Conservation (phyloP, 1,140 invertebrate species). For the Drosophila parvula region DNA sequence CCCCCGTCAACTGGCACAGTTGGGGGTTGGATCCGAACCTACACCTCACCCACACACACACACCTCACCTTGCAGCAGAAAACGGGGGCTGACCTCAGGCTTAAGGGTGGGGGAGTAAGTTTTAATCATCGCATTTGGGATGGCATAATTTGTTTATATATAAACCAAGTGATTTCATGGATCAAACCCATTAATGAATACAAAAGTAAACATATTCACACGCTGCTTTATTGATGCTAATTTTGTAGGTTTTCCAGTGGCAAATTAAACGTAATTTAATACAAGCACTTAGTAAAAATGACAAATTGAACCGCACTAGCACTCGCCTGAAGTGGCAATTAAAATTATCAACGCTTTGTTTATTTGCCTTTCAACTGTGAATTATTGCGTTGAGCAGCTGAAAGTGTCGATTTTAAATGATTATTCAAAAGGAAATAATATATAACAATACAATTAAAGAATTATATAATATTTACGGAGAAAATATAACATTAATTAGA, state of each 20-base stretch:
- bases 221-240: slow-evolving; percentile 45
- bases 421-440: too few species aligned
- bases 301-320: slow-evolving; percentile 54
- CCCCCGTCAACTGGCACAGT: slow-evolving; percentile 72
- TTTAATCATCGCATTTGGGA: slow-evolving; percentile 30
- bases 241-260: slow-evolving; percentile 39
- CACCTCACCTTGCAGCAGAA: slow-evolving; percentile 7
- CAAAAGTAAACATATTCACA: slow-evolving; percentile 52
- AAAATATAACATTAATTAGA: too few species aligned
- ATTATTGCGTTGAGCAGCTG: slow-evolving; percentile 14
- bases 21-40: slow-evolving; percentile 37
- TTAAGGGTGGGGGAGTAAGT: neutral
- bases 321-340: slow-evolving; percentile 25
- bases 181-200: slow-evolving; percentile 43
- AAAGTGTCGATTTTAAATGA: slow-evolving; percentile 3
- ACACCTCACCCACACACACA: neutral
- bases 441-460: too few species aligned
- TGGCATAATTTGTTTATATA: slow-evolving; percentile 80
- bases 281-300: slow-evolving; percentile 68
- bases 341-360: slow-evolving; percentile 46
- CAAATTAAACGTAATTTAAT: slow-evolving; percentile 77
- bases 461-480: too few species aligned
- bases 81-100: slow-evolving; percentile 20
- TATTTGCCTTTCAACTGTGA: slow-evolving; percentile 12
- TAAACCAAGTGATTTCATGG: slow-evolving; percentile 77